Evolutionary conservation across 2,888 invertebrate genomes (phyloP).

Genomic region (Mamestra brassicae): DNA sequence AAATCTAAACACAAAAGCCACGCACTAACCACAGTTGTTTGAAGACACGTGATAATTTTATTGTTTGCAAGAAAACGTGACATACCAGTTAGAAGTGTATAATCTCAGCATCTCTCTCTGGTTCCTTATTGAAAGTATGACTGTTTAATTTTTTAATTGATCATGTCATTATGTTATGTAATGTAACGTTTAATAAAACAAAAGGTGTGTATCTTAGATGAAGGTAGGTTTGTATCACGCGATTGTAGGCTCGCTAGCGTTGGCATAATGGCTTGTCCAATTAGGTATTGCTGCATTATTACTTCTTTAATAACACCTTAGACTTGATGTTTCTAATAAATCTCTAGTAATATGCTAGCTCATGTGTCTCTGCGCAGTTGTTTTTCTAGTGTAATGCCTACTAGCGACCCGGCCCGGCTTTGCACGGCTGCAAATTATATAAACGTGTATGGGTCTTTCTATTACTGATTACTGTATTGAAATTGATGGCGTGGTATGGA

Average conservation of each 20-base stretch:
- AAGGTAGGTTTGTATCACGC: background rate
- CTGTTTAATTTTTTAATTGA: slow-evolving; percentile 23
- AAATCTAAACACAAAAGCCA: slow-evolving; percentile 7
- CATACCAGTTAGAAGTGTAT: slow-evolving; percentile 13
- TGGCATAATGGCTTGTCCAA: slow-evolving; percentile 40
- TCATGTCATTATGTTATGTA: slow-evolving; percentile 24
- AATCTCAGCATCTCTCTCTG: background rate
- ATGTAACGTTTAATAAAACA: slow-evolving; percentile 23
- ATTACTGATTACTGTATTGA: too few relatives aligned
- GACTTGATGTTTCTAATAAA: background rate
- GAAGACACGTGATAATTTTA: slow-evolving; percentile 22
- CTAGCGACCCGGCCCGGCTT: too few relatives aligned
- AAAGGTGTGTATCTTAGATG: slow-evolving; percentile 8
- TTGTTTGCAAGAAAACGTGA: slow-evolving; percentile 32
- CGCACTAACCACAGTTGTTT: background rate
- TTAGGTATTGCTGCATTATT: slow-evolving; percentile 21
- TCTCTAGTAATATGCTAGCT: background rate
- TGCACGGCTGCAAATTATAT: too few relatives aligned
- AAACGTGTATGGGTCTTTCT: too few relatives aligned
- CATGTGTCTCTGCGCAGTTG: background rate
- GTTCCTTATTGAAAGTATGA: slow-evolving; percentile 23
- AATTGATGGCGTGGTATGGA: too few relatives aligned
- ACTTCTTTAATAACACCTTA: slow-evolving; percentile 21
- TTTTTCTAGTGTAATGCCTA: background rate
- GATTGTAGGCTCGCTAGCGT: slow-evolving; percentile 4